Conservation (phyloP, 2,113 vertebrate species). For the Tychaedon coryphoeus region DNA sequence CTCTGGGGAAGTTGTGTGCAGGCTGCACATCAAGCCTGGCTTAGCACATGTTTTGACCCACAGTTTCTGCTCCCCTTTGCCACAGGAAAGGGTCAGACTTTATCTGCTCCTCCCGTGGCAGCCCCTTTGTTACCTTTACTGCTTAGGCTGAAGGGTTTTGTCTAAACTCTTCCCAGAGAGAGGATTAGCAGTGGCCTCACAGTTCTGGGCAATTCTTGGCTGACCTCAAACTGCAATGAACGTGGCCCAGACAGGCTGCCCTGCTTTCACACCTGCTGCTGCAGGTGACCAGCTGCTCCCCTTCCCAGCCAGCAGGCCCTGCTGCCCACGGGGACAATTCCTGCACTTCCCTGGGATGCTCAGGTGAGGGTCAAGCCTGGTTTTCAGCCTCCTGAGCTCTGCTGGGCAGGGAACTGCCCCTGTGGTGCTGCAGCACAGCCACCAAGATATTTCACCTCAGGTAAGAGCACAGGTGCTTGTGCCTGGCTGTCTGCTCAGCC, state of each 20-base stretch:
- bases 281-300: background rate
- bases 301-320: background rate
- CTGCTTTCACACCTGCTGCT: background rate
- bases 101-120: background rate
- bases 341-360: accelerated
- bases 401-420: background rate
- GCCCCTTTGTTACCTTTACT: background rate
- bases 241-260: background rate
- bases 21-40: background rate
- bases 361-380: accelerated
- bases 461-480: accelerated
- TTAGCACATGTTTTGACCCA: background rate
- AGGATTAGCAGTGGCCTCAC: conserved; percentile 21
- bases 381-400: background rate
- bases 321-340: background rate
- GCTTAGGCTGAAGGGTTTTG: background rate
- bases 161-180: background rate
- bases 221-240: conserved; percentile 27
- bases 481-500: background rate
- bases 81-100: background rate
- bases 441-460: background rate
- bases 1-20: background rate
- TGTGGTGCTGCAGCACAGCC: background rate
- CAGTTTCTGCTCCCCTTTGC: background rate
- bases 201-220: background rate